Evolutionary conservation across 2,888 invertebrate genomes (phyloP).

Genomic region (Synergus itoensis): DNA sequence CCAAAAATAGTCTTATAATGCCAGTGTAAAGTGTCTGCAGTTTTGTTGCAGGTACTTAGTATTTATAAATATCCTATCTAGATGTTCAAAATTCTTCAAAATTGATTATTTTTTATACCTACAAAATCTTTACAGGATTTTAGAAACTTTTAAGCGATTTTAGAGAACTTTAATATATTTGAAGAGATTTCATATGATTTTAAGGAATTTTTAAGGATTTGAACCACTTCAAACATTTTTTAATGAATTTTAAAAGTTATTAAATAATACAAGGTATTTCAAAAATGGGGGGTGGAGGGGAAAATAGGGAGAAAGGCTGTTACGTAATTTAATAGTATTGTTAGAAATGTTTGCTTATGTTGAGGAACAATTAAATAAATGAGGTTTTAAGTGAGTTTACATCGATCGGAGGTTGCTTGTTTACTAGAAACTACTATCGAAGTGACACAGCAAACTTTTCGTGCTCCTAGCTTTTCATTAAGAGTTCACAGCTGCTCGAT

Average conservation of each 20-base stretch:
- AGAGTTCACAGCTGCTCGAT: conserved; percentile 33
- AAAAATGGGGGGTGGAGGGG: too few species aligned
- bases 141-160: too few species aligned
- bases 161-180: too few species aligned
- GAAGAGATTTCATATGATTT: too few species aligned
- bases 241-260: too few species aligned
- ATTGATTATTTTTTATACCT: background rate
- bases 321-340: too few species aligned
- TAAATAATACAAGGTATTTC: too few species aligned
- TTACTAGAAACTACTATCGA: conserved; percentile 12
- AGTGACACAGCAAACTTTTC: conserved; percentile 7
- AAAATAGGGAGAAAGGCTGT: too few species aligned
- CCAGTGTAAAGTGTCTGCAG: background rate
- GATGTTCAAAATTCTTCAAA: background rate
- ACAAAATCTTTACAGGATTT: too few species aligned
- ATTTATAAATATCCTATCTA: background rate
- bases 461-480: conserved; percentile 24
- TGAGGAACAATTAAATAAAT: background rate
- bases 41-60: background rate
- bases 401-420: background rate
- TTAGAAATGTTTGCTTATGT: background rate
- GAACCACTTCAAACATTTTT: too few species aligned
- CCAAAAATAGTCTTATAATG: conserved; percentile 3
- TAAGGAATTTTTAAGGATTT: too few species aligned
- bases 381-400: background rate